A percentile compares a stretch with the other conserved stretches of the same genome.
Conservation (phyloP, 2,797 vertebrate genomes). For the Callimico goeldii region DNA sequence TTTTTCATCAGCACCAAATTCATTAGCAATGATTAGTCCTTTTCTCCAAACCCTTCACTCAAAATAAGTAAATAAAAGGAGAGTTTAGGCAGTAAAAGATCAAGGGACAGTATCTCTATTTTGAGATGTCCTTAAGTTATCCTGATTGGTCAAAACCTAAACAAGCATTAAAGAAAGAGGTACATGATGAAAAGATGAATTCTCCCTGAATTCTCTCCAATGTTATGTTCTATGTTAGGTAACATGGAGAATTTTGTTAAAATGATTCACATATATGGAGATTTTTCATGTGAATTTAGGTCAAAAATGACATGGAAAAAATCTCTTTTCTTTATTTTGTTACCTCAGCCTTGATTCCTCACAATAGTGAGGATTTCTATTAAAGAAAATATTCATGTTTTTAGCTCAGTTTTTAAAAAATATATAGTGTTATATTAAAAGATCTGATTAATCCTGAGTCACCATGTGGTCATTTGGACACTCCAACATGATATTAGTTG, state of each 20-base stretch:
- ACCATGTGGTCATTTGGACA: background rate
- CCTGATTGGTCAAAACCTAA: conserved; percentile 62
- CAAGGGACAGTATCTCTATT: conserved; percentile 74
- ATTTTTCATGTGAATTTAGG: conserved; percentile 44
- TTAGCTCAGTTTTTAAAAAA: conserved; percentile 36
- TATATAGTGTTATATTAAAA: background rate
- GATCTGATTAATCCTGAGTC: background rate
- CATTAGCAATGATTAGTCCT: conserved; percentile 75
- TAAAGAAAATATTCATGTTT: background rate
- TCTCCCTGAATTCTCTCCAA: conserved; percentile 39
- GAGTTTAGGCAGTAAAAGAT: conserved; percentile 76
- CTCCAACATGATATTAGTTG: background rate
- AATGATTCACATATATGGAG: background rate
- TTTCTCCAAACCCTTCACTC: conserved; percentile 73
- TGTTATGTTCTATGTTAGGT: conserved; percentile 14
- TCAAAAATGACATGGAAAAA: conserved; percentile 28
- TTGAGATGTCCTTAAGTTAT: conserved; percentile 68
- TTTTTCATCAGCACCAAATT: conserved; percentile 80
- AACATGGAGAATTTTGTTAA: conserved; percentile 25
- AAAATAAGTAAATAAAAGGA: conserved; percentile 79
- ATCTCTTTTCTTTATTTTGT: conserved; percentile 34
- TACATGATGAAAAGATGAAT: conserved; percentile 64
- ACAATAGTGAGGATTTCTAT: no score
- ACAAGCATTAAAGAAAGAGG: conserved; percentile 66
- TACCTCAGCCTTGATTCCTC: background rate